Evolutionary conservation across 1,140 invertebrate genomes (phyloP).

Genomic region (Leptinotarsa texana): DNA sequence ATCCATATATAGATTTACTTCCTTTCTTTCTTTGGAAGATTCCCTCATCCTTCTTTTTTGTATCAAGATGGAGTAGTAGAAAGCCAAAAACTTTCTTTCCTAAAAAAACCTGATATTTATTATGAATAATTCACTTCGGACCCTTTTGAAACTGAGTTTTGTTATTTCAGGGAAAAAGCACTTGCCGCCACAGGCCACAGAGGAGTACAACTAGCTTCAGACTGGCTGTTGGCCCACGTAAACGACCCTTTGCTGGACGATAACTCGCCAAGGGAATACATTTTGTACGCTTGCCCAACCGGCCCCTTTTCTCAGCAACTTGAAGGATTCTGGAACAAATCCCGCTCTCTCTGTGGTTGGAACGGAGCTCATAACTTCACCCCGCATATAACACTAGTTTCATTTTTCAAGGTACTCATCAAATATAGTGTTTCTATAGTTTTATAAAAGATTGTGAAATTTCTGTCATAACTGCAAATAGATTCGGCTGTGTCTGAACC

Average conservation of each 20-base stretch:
- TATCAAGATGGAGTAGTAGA: too few relatives aligned
- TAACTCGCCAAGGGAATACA: slow-evolving; percentile 77
- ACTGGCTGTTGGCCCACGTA: slow-evolving; percentile 88
- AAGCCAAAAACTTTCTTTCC: too few relatives aligned
- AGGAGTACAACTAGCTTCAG: slow-evolving; percentile 83
- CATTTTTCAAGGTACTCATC: slow-evolving; percentile 79
- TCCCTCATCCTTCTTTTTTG: too few relatives aligned
- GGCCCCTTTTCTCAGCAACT: slow-evolving; percentile 73
- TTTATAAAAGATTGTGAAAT: too few relatives aligned
- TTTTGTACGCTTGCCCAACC: slow-evolving; percentile 82
- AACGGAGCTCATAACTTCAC: slow-evolving; percentile 88
- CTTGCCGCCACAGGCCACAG: slow-evolving; percentile 85
- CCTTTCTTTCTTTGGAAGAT: too few relatives aligned
- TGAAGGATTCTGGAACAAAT: slow-evolving; percentile 78
- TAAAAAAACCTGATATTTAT: too few relatives aligned
- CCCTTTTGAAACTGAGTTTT: background rate
- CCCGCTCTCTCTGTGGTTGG: slow-evolving; percentile 75
- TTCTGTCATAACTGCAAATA: too few relatives aligned
- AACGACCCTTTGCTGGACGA: slow-evolving; percentile 80
- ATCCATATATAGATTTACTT: too few relatives aligned
- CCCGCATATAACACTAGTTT: slow-evolving; percentile 86
- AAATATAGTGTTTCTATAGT: too few relatives aligned
- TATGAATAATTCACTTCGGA: too few relatives aligned
- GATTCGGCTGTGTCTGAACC: too few relatives aligned
- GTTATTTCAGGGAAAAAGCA: slow-evolving; percentile 78